A percentile compares a stretch with the other conserved stretches of the same genome.
phyloP scores from a whole-genome alignment of 2,888 invertebrate species.

The Agriopis marginaria region DNA sequence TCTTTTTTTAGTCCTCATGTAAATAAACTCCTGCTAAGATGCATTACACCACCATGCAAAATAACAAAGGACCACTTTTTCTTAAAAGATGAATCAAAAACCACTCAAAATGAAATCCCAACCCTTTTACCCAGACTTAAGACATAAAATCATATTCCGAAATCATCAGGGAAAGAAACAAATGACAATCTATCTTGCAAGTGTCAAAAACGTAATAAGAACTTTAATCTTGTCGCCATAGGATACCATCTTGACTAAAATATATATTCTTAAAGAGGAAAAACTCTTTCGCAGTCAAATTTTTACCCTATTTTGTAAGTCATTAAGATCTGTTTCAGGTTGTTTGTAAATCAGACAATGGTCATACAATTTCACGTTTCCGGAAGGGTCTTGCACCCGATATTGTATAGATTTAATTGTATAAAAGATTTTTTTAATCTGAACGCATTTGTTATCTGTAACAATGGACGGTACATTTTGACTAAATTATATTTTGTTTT shows the following conservation, averaged over 20 bases:
- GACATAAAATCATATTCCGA: slow-evolving; percentile 10
- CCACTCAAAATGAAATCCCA: slow-evolving; percentile 40
- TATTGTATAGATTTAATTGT: slow-evolving; percentile 58
- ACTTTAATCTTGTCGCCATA: slow-evolving; percentile 23
- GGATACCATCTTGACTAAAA: slow-evolving; percentile 21
- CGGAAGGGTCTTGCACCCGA: slow-evolving; percentile 56
- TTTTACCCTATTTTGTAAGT: slow-evolving; percentile 4
- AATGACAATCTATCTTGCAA: slow-evolving; percentile 27
- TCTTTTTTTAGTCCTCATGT: neutral
- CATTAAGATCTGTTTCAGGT: slow-evolving; percentile 36
- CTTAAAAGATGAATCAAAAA: neutral
- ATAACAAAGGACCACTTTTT: slow-evolving; percentile 47
- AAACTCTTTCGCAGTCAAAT: slow-evolving; percentile 25
- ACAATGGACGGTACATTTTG: slow-evolving; percentile 35
- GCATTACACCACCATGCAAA: slow-evolving; percentile 44
- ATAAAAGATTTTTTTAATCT: slow-evolving; percentile 38
- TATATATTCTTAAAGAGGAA: slow-evolving; percentile 15
- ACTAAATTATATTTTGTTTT: slow-evolving; percentile 2
- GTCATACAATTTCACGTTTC: slow-evolving; percentile 66
- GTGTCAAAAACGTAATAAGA: slow-evolving; percentile 20
- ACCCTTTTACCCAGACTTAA: slow-evolving; percentile 24
- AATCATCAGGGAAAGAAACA: slow-evolving; percentile 17
- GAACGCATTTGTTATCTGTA: slow-evolving; percentile 44
- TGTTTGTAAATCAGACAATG: slow-evolving; percentile 54
- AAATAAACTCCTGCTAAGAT: slow-evolving; percentile 11